These are phyloP conservation scores for Falco concolor DNA, from an alignment of 2,797 vertebrate genomes.

Conservation along the genomic window DNA sequence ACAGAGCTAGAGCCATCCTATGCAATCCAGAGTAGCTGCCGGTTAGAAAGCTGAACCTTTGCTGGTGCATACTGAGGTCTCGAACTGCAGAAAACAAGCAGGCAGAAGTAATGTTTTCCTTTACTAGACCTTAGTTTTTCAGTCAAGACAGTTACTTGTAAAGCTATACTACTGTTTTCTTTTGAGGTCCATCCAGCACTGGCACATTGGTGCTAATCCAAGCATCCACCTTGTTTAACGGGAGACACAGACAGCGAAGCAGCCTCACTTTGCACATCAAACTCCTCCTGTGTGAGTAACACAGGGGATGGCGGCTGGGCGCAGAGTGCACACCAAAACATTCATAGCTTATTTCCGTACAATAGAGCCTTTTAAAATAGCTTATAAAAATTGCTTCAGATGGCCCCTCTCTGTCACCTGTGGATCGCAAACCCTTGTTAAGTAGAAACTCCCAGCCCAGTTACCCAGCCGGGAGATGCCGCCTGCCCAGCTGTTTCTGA, in stretches of 20 bases:
- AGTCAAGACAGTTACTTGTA: not conserved
- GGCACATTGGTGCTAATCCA: not conserved
- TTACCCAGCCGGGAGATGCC: not conserved
- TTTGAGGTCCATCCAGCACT: not conserved
- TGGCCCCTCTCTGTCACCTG: not conserved
- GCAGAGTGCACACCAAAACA: not conserved
- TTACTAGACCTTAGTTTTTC: constrained; percentile 1
- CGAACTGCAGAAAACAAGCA: constrained; percentile 27
- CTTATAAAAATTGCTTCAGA: constrained; percentile 11
- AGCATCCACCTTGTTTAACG: not conserved
- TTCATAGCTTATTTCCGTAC: not conserved
- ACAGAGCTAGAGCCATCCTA: not conserved
- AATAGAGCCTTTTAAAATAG: constrained; percentile 40
- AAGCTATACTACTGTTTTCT: not conserved
- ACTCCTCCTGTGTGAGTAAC: not conserved
- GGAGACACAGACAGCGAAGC: not conserved
- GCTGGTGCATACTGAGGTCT: constrained; percentile 64
- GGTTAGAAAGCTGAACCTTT: constrained; percentile 20
- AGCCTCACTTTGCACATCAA: not conserved
- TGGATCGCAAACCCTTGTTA: constrained; percentile 11
- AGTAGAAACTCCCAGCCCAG: constrained; percentile 13
- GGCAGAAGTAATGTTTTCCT: constrained; percentile 3
- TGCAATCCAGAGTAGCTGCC: not conserved
- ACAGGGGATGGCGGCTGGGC: not conserved
- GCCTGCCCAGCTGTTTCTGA: constrained; percentile 62